Evolutionary conservation across 2,113 vertebrate species (phyloP), one percentile per base, ranked within the genome.

Genomic region (Athene cunicularia): DNA sequence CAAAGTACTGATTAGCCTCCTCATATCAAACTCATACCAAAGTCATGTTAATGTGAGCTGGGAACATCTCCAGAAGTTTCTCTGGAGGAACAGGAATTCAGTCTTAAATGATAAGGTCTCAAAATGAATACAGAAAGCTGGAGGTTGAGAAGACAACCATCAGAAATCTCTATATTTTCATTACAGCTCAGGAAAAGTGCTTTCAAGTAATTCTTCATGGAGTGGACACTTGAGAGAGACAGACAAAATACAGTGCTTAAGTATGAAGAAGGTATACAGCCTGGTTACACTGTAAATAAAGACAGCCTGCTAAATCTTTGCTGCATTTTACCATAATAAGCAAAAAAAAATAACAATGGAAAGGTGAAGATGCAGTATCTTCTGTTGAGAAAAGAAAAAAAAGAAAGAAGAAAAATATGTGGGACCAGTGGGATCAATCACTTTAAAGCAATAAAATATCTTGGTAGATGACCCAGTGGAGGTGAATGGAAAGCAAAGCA

Each of bases 401-500:
- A 47, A 37, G 50, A 4, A 55, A 14, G 1, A 50, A 60, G 33
- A 80, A 77, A 92, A 85, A 66, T 24, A 72, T 63, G 66, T 88
- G 14, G 23, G 71, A 64, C 77, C 91, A 68, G 23, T 72, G 89
- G 66, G 89, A 91, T 86, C 89, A 88, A 60, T 94, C 88, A 52
- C 59, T 91, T 93, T 24, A 95, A 88, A 90, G 87, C 79, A 93
- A 80, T 97, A 97, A 94, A 94, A 95, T 58, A 17, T 70, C 84
- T 80, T 82, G 87, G 73, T 96, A 96, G 93, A 95, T 89, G 91
- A 93, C 94, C 84, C 79, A 82, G 55, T 43, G n/a, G 39, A 90
- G 50, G 74, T 89, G 71, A 96, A 76, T 80, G 94, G 93, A 96
- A 97, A 97, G 86, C 55, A 96, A 91, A 95, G 89, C 89, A 96